Base-by-base conservation (phyloP, 2,888 invertebrate genomes). In the Amaurobius ferox region DNA sequence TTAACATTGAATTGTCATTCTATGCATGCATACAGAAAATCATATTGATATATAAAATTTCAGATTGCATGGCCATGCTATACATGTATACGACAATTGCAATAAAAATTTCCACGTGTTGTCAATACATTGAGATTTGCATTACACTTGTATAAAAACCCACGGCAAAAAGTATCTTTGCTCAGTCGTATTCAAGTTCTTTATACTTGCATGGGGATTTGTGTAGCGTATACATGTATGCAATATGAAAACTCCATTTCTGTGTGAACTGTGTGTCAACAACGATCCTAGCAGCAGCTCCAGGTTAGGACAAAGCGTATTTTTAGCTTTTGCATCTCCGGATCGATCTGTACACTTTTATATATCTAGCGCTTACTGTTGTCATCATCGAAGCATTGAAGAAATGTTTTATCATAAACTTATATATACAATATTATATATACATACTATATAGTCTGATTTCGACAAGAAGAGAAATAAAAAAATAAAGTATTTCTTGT, bases 401-500 rank as follows among this genome's bases (percentile, higher is more conserved):
- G 28, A 68, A 66, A 83, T 68, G 64, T 83, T 83, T 83, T 83
- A 83, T 77, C 72, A 71, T 77, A 68, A 74, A 61, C 80, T 80
- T 67, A 80, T 81, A 81, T 74, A 81, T 74, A 81, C 48, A 66
- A 68, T 68, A 40, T 40, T 73, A 72, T 83, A 83, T 80, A 80
- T 85, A 66, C 35, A 83, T 71, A 71, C 76, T 83, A 72, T 83
- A 85, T 85, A 85, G 77, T 85, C 77, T 85, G 77, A 85, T 77
- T 77, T 85, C 77, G 83, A 85, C 83, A 28, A 85, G 76, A 64
- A 80, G 39, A 61, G 73, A 73, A 85, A 85, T 70, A 83, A 77
- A 85, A 81, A 73, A 85, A 85, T 85, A 85, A 85, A 85, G 77
- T 85, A 85, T 85, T 85, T 85, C 83, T 77, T 85, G 74, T 80